Evolutionary conservation across 1,140 invertebrate genomes (phyloP), one percentile per base, ranked within the genome.

Genomic region (Sitodiplosis mosellana): DNA sequence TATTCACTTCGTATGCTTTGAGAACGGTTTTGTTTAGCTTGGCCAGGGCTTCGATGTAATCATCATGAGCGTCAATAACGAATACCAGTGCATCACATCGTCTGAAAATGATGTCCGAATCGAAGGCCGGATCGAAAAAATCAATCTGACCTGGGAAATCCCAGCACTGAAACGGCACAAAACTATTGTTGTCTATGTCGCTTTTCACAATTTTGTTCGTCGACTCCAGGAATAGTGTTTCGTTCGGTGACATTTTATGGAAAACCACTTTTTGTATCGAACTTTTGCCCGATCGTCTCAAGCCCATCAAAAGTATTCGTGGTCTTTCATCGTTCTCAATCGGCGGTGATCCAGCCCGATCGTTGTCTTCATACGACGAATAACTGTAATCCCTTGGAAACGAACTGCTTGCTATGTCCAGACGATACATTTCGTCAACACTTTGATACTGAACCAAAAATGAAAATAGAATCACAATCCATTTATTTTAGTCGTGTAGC

Each of bases 201-300:
- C 98, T 92, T 72, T 96, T 97, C 2, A 94, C 86, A 53, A 99
- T 93, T 75, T 97, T 93, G 63, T 94, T 96, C 48, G 94, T 99
- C 54, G 90, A 94, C 67, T 98, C 95, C 38, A 99, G 69, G 58
- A 99, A 99, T n/a, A 99, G 69, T 3, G 96, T 99, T 70, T 99
- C 95, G 71, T 98, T 99, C 8, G 96, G 96, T 11, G 93, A 95
- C 88, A 99, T 98, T 73, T 99, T 99, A 60, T 99, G 93, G 69
- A 99, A 99, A 12, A 99, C 95, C 7, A 99, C 96, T 74, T 99
- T 99, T 65, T 97, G 90, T 60, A 99, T 99, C 2, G 95, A 99
- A n/a, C 94, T 97, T 69, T 99, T 99, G 49, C 96, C 96, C 66
- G 93, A 97, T 63, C 94, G 83, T 61, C 91, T 73, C 21, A 96